Evolutionary conservation across 2,113 vertebrate species (phyloP).

Genomic region (Telmatochromis brachygnathus): DNA sequence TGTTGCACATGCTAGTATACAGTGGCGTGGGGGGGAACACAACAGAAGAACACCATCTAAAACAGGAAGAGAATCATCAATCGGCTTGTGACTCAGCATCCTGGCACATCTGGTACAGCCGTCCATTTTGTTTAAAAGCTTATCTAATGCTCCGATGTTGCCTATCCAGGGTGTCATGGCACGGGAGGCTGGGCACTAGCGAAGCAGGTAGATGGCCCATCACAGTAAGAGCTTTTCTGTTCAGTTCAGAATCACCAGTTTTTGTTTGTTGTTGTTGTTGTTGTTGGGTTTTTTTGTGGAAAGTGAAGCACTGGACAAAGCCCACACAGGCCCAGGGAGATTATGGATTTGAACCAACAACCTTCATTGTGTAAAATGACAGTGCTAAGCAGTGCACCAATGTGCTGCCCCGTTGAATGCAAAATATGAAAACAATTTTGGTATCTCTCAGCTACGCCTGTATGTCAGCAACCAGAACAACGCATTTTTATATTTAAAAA

Average conservation of each 20-base stretch:
- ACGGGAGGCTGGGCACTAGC: background rate
- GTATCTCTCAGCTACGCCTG: background rate
- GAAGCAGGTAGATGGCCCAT: background rate
- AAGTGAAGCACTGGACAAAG: background rate
- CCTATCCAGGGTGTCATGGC: background rate
- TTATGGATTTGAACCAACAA: background rate
- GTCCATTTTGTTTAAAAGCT: background rate
- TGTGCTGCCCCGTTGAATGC: rapidly evolving
- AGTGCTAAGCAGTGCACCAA: background rate
- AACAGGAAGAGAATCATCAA: background rate
- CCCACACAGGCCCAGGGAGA: background rate
- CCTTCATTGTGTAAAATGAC: background rate
- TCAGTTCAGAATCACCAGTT: background rate
- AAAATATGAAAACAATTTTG: background rate
- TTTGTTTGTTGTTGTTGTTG: background rate
- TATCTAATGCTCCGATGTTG: background rate
- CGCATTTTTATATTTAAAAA: rapidly evolving
- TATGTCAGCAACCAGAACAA: background rate
- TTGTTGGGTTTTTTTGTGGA: background rate
- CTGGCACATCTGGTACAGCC: background rate
- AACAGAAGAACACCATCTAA: background rate
- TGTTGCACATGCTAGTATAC: background rate
- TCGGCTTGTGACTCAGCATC: background rate
- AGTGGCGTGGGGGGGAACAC: background rate
- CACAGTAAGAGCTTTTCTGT: background rate